Base-by-base conservation (phyloP, 2,888 invertebrate genomes). In the Hermaeophaga mercurialis region DNA sequence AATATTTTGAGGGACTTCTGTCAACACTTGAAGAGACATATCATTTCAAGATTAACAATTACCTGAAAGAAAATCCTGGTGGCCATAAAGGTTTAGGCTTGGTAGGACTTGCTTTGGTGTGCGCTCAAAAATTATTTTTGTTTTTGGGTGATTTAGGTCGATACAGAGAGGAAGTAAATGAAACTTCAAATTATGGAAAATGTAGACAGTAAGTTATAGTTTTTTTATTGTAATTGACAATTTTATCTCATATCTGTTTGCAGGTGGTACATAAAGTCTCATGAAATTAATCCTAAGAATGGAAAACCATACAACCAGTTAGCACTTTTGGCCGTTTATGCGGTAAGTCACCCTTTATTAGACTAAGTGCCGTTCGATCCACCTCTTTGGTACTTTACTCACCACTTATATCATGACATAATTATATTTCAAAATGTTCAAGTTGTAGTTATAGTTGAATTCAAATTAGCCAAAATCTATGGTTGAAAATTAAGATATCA, bases 221-320 rank as follows among this genome's bases (percentile, higher is more conserved):
- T 31, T 12, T 44, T 48, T 7, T 2, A 15, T 9, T 15, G 12
- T 26, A 26, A 28, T 12, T 6, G 5, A 9, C 11, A 14, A 44
- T 52, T 22, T 9, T 11, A 2, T 17, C 17, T 54, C 19, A 43
- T 41, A 47, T 57, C n/a, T n/a, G n/a, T 58, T 45, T 59, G 72
- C 77, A 76, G 89, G 70, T 96, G 91, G 88, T 98, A 98, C 75
- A 85, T 92, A 58, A 94, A 93, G 80, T 95, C 97, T 8, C 92
- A 94, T 74, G 90, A 91, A 77, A 86, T 96, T 34, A 92, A 95
- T 79, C 95, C 97, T 6, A 92, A 94, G 77, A 96, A 96, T 80
- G 96, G 96, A 46, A 85, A 92, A 64, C 94, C 96, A 0, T 97
- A 96, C 75, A 94, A 96, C 78, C 96, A 97, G 76, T 79, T 98